Evolutionary conservation across 2,113 vertebrate genomes (phyloP).

Genomic region (Speoplatyrhinus poulsoni): DNA sequence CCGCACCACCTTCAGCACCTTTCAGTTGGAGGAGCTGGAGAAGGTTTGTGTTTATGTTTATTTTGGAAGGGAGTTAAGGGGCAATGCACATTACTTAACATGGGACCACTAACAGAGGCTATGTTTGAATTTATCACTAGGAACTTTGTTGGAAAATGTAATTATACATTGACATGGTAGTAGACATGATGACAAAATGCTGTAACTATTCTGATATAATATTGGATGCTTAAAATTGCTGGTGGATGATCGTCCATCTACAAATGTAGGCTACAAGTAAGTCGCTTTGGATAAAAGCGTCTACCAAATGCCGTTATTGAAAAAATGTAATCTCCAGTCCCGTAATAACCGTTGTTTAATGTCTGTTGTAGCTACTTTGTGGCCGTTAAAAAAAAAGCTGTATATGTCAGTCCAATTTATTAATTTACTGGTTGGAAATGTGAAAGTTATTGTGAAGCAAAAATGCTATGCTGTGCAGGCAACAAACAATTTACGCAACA

Average conservation of each 20-base stretch:
- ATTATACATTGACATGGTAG: too few relatives aligned
- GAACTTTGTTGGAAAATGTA: too few relatives aligned
- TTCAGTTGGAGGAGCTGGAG: slow-evolving; percentile 94
- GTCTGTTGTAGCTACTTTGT: slow-evolving; percentile 59
- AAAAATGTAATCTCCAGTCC: slow-evolving; percentile 72
- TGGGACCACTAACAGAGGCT: too few relatives aligned
- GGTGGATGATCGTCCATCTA: too few relatives aligned
- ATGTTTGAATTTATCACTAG: too few relatives aligned
- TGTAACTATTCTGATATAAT: too few relatives aligned
- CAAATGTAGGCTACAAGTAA: too few relatives aligned
- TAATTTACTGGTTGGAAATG: slow-evolving; percentile 30
- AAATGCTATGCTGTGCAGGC: slow-evolving; percentile 20
- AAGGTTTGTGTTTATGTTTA: slow-evolving; percentile 52
- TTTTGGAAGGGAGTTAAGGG: too few relatives aligned
- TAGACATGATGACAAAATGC: too few relatives aligned
- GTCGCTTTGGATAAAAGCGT: too few relatives aligned
- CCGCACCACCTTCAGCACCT: slow-evolving; percentile 92
- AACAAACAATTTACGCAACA: slow-evolving; percentile 16
- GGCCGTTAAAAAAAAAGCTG: slow-evolving; percentile 65
- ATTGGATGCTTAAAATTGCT: too few relatives aligned
- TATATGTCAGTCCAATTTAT: slow-evolving; percentile 36
- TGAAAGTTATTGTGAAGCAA: slow-evolving; percentile 26
- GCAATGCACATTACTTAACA: too few relatives aligned
- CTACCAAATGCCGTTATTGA: slow-evolving; percentile 62
- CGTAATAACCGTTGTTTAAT: slow-evolving; percentile 62